Conservation (phyloP, 2,888 invertebrate species). For the Escarpia spicata region DNA sequence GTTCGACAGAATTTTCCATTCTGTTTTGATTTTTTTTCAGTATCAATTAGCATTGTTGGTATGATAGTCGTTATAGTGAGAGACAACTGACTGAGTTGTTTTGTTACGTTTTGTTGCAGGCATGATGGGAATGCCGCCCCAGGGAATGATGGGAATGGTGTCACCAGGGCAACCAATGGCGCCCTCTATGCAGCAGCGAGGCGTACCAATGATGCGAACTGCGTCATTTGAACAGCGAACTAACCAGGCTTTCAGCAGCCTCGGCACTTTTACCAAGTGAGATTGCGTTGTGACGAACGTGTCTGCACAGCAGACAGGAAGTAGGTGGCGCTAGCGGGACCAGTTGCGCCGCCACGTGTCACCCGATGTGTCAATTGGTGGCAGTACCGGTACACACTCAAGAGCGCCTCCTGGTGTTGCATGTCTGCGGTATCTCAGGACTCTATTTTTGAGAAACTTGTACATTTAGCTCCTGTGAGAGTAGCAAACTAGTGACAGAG, state of each 20-base stretch:
- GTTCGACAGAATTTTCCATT: no score
- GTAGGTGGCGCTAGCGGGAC: background rate
- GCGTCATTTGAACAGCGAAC: background rate
- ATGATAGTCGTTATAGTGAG: no score
- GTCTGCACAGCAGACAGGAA: no score
- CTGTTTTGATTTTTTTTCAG: no score
- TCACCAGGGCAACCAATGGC: background rate
- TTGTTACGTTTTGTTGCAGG: background rate
- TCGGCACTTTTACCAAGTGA: slow-evolving; percentile 9
- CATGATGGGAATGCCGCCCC: background rate
- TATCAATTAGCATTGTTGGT: no score
- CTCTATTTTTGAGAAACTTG: background rate
- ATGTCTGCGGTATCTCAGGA: background rate
- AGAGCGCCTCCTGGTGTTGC: background rate
- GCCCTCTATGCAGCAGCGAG: slow-evolving; percentile 11
- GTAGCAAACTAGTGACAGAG: background rate
- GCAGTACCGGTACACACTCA: background rate
- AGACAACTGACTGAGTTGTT: no score
- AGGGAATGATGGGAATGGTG: background rate
- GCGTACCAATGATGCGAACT: background rate
- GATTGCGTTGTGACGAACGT: background rate
- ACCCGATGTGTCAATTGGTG: background rate
- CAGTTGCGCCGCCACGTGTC: background rate
- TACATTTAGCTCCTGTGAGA: slow-evolving; percentile 6
- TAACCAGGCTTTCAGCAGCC: background rate